Evolutionary conservation across 2,888 invertebrate genomes (phyloP).

Genomic region (Scaptomyza flava): DNA sequence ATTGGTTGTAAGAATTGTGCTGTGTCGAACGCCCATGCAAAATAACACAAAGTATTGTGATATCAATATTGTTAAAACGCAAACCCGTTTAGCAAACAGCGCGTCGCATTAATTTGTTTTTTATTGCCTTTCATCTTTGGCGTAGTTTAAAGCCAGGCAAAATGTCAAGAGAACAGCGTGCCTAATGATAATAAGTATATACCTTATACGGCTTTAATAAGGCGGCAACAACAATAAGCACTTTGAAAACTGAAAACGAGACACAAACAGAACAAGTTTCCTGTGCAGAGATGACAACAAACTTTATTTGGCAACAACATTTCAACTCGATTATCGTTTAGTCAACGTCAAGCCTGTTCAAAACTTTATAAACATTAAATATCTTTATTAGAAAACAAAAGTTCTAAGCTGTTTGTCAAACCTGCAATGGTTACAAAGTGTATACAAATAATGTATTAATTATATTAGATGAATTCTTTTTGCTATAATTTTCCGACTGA

Average conservation of each 20-base stretch:
- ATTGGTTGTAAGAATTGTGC: constrained; percentile 25
- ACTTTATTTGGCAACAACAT: background rate
- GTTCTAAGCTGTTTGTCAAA: background rate
- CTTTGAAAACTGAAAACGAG: constrained; percentile 14
- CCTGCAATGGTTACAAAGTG: background rate
- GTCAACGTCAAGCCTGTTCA: constrained; percentile 4
- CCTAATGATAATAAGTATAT: constrained; percentile 54
- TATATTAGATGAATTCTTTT: background rate
- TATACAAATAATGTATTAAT: background rate
- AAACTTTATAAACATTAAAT: background rate
- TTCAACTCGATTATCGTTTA: constrained; percentile 14
- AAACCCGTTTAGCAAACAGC: constrained; percentile 51
- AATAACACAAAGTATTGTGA: constrained; percentile 35
- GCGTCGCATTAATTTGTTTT: constrained; percentile 22
- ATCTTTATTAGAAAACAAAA: background rate
- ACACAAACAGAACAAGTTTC: constrained; percentile 40
- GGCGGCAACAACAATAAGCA: constrained; percentile 35
- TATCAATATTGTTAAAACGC: constrained; percentile 30
- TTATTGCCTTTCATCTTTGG: constrained; percentile 33
- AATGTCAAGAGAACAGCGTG: constrained; percentile 64
- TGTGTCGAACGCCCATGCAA: constrained; percentile 47
- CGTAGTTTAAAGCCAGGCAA: constrained; percentile 34
- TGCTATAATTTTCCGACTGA: no score
- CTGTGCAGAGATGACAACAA: constrained; percentile 14
- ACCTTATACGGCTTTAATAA: constrained; percentile 42